Base-by-base conservation (phyloP, 2,797 vertebrate species). In the Anguilla obscura region DNA sequence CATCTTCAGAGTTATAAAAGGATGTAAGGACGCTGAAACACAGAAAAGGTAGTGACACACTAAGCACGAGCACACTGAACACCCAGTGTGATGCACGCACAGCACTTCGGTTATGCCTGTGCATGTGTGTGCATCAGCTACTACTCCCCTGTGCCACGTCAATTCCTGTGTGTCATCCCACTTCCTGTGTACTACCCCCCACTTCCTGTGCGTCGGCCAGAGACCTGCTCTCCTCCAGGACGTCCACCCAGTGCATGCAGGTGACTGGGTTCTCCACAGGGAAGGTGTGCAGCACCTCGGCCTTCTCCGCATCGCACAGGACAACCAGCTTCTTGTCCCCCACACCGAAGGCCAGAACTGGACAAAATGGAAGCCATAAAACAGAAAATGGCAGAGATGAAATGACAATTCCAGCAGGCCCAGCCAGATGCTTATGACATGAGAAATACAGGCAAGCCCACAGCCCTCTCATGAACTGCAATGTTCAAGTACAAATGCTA, bases 191-290 rank as follows among this genome's bases (percentile, higher is more conserved):
- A 21, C 24, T 2, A 58, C 56, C 12, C 14, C 56, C 36, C 36
- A n/a, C 21, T 24, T 66, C 63, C 63, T 66, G 69, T 69, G 63
- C 0, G 24, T 27, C 2, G 36, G 33, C 21, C 6, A 9, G 84
- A n/a, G 50, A 98, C 99, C 97, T 98, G 96, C 94, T 98, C 90
- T 99, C 97, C 90, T 97, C 97, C n/a, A 96, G 97, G 90, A 99
- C 98, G 93, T 99, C 98, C 97, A 98, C 98, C 99, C 98, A 99
- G 60, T 98, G 97, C 99, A 99, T 99, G 89, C 98, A 99, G 8
- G 97, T 98, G 33, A 99, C 94, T 0, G 96, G 93, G 0, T 91
- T 95, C 86, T 97, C 96, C 92, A 98, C 95, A 0, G 96, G 95
- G 89, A 99, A 99, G 85, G 97, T 96, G 74, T 99, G 98, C 84